Percentiles rank a stretch among this genome's conserved stretches.
Evolutionary conservation across 64 coral and sea anemone species (phyloP).

Genomic region (Porites lutea): DNA sequence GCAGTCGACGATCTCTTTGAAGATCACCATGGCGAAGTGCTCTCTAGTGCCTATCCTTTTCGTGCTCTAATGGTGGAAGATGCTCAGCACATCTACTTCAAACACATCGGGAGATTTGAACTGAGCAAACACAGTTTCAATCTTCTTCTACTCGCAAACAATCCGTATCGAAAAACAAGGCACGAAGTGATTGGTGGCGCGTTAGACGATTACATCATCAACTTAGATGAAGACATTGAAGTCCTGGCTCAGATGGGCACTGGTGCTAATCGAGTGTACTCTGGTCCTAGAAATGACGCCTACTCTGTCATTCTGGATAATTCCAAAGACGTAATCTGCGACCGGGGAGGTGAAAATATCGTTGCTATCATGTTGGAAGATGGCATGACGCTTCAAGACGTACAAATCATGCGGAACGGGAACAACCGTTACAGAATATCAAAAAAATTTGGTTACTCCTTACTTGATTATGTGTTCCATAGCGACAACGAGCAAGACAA

Average conservation of each 20-base stretch:
- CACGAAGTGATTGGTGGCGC: slow-evolving; percentile 26
- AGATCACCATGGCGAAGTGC: neutral
- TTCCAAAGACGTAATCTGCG: slow-evolving; percentile 15
- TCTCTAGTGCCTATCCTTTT: neutral
- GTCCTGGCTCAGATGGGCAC: slow-evolving; percentile 8
- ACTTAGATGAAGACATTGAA: neutral
- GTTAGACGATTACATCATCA: slow-evolving; percentile 16
- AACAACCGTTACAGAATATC: neutral
- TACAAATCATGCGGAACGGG: neutral
- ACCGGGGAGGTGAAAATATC: slow-evolving; percentile 19
- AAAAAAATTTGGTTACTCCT: neutral
- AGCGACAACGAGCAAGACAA: neutral
- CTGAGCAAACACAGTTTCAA: slow-evolving; percentile 31
- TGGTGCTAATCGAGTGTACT: slow-evolving; percentile 27
- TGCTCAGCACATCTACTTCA: slow-evolving; percentile 6
- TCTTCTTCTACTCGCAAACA: neutral
- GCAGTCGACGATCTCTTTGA: neutral
- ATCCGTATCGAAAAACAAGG: neutral
- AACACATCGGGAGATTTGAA: slow-evolving; percentile 23
- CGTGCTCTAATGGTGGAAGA: neutral
- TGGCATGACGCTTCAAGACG: neutral
- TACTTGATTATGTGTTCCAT: neutral
- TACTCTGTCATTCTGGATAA: slow-evolving; percentile 30
- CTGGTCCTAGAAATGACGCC: slow-evolving; percentile 7
- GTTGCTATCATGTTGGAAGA: neutral